Percentiles rank a stretch among this genome's conserved stretches.
Evolutionary conservation across 2,888 invertebrate species (phyloP).

Genomic region (Philereme transversata): DNA sequence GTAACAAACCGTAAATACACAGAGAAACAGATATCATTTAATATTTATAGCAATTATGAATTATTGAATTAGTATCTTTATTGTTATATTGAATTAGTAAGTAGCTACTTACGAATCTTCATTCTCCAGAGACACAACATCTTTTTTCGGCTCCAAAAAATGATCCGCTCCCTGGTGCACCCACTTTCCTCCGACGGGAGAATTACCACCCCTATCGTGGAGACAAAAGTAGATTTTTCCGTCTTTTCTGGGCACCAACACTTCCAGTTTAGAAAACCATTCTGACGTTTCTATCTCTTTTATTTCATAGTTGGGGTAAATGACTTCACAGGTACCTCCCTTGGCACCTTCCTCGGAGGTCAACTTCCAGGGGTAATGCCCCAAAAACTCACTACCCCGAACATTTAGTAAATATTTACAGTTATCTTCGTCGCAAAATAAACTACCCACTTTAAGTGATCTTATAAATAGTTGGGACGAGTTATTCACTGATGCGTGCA

Average conservation of each 20-base stretch:
- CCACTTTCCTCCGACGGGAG: slow-evolving; percentile 69
- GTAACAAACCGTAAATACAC: too few relatives aligned
- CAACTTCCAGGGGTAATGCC: slow-evolving; percentile 73
- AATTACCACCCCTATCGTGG: slow-evolving; percentile 53
- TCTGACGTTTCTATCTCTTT: slow-evolving; percentile 61
- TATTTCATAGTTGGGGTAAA: slow-evolving; percentile 70
- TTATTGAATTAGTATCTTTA: too few relatives aligned
- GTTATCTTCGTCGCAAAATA: slow-evolving; percentile 55
- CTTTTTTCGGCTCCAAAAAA: slow-evolving; percentile 62
- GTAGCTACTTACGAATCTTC: slow-evolving; percentile 42
- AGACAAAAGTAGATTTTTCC: slow-evolving; percentile 69
- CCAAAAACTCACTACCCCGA: slow-evolving; percentile 69
- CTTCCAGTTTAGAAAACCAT: slow-evolving; percentile 58
- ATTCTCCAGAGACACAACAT: slow-evolving; percentile 31
- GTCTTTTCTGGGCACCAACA: slow-evolving; percentile 54
- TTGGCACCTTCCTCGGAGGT: slow-evolving; percentile 58
- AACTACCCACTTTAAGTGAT: slow-evolving; percentile 56
- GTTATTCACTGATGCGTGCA: slow-evolving; percentile 50
- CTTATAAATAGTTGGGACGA: slow-evolving; percentile 58
- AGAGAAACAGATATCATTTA: too few relatives aligned
- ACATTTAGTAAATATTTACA: slow-evolving; percentile 80
- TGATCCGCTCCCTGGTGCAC: slow-evolving; percentile 78
- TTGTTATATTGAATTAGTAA: neutral
- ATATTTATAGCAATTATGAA: too few relatives aligned
- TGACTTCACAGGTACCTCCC: slow-evolving; percentile 65